A percentile compares a stretch with the other conserved stretches of the same genome.
Evolutionary conservation across 2,113 vertebrate genomes (phyloP).

Genomic region (Lepus americanus): DNA sequence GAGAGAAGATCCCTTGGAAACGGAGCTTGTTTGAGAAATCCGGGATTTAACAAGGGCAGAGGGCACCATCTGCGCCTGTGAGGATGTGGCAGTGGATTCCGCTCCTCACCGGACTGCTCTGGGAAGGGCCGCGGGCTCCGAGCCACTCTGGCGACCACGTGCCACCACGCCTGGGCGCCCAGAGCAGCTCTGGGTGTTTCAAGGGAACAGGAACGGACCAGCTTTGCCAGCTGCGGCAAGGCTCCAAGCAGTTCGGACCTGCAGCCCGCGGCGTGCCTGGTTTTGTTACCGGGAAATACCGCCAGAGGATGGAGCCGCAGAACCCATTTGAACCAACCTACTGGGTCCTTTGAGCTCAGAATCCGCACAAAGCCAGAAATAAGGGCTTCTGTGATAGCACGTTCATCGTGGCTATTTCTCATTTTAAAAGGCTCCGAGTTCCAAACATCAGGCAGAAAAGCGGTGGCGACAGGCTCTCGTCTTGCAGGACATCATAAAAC

Average conservation of each 20-base stretch:
- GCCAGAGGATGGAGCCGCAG: background rate
- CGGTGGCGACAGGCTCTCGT: too few species aligned
- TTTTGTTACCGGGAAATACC: background rate
- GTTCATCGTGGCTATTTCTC: background rate
- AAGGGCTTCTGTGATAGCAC: background rate
- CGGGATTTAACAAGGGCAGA: background rate
- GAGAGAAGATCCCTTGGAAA: background rate
- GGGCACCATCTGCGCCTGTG: too few species aligned
- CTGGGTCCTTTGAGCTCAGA: background rate
- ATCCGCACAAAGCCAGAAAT: background rate
- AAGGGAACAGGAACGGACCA: background rate
- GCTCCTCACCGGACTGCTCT: background rate
- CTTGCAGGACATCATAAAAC: fast-evolving
- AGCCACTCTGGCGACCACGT: background rate
- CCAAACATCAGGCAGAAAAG: background rate
- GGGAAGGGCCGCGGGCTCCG: background rate
- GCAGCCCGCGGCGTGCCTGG: background rate
- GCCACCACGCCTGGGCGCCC: background rate
- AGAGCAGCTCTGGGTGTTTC: background rate
- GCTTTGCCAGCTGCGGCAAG: background rate
- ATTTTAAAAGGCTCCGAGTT: background rate
- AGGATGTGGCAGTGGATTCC: too few species aligned
- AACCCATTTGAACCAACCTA: background rate
- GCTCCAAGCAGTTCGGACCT: background rate
- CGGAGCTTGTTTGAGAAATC: background rate